A percentile compares a stretch with the other conserved stretches of the same genome.
phyloP scores from a whole-genome alignment of 2,113 vertebrate species.

The Centropus bengalensis region DNA sequence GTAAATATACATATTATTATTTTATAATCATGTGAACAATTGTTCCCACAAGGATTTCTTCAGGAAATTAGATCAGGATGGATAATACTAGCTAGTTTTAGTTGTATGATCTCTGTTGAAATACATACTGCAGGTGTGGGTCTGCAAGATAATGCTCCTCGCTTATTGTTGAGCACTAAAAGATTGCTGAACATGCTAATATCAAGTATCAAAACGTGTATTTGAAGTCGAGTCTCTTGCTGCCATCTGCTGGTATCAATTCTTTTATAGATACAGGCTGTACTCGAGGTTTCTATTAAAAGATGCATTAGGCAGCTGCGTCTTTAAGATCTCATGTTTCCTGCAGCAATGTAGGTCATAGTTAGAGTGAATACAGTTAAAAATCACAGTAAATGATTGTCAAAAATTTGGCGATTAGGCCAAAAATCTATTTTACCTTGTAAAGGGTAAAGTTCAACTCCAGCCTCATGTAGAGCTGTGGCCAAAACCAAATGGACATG shows the following conservation, averaged over 20 bases:
- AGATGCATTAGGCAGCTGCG: neutral
- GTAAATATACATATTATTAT: neutral
- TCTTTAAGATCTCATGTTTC: neutral
- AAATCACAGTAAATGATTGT: neutral
- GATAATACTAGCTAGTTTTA: neutral
- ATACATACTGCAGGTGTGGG: too few relatives aligned
- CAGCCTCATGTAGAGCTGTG: neutral
- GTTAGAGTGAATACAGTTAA: neutral
- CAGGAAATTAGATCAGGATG: neutral
- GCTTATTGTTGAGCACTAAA: neutral
- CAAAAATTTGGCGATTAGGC: neutral
- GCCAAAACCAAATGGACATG: neutral
- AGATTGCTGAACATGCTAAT: neutral
- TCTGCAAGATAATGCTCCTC: neutral
- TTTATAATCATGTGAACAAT: neutral
- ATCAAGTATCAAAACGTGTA: neutral
- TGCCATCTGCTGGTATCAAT: conserved; percentile 72
- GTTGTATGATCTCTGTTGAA: neutral
- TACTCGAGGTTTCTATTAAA: neutral
- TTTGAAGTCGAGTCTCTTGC: conserved; percentile 56
- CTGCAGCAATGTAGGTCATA: neutral
- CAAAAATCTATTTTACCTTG: neutral
- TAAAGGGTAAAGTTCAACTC: neutral
- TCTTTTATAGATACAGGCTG: neutral
- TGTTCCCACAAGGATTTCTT: neutral